Base-by-base conservation (phyloP, 2,888 invertebrate species). In the Phyllotreta striolata region DNA sequence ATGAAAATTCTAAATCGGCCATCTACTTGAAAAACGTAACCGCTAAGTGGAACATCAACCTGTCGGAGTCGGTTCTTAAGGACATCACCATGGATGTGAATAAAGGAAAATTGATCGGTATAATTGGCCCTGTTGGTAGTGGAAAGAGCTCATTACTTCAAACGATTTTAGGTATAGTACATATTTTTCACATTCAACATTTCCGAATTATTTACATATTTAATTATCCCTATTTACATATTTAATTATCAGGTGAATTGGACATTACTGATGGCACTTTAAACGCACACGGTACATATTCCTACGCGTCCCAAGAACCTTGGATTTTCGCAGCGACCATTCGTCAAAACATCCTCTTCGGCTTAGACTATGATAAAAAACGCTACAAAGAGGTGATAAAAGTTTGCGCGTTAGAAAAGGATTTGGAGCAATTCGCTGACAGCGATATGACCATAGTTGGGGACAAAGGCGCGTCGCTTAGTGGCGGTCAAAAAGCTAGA, bases 281-380 rank as follows among this genome's bases (percentile, higher is more conserved):
- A 24, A 82, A 85, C 55, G 83, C 91, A 9, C 84, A 85, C 49
- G 94, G 89, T 1, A 82, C 77, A 40, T 64, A 89, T n/a, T 88
- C 90, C 35, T 95, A 94, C 79, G 91, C 92, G 0, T 86, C 90
- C 70, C 94, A 95, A 81, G 92, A 94, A 77, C 87, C 95, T 6
- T 96, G 95, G 95, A 86, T 91, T 0, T 91, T 91, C 77, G 88
- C 88, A 0, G 86, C 87, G 12, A 89, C 91, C 1, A 85, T 95
- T 0, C 83, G 91, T 56, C 92, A 94, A 76, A 96, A 96, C 80
- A 93, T 96, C 72, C 79, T 91, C 13, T 95, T 96, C 78, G 94
- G 94, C 0, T 81, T 86, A 68, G 82, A 85, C 0, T 90, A 83
- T 75, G 84, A 89, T 63, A 82, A 85, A 55, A 83, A 83, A 60